Conservation (phyloP, 2,113 vertebrate genomes). For the Phoxinus phoxinus region DNA sequence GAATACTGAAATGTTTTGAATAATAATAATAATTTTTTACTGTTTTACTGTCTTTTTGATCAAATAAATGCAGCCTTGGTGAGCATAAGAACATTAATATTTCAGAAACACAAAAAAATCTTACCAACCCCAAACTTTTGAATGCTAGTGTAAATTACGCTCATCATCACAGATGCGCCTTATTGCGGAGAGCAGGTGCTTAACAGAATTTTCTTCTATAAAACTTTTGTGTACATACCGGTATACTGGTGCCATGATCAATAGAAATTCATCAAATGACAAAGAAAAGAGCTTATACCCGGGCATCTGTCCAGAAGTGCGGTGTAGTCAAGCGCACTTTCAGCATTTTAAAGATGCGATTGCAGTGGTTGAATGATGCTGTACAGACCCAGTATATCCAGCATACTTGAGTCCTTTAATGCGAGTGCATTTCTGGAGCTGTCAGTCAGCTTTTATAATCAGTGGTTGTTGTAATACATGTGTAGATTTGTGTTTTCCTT, state of each 20-base stretch:
- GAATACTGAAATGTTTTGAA: not conserved
- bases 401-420: not conserved
- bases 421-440: not conserved
- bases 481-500: conserved; percentile 75
- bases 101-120: not conserved
- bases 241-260: too few species aligned
- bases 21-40: not conserved
- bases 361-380: not conserved
- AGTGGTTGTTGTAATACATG: conserved; percentile 38
- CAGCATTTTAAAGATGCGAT: not conserved
- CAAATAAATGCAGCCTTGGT: not conserved
- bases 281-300: not conserved
- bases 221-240: not conserved
- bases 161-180: not conserved
- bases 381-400: not conserved
- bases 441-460: not conserved
- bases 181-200: not conserved
- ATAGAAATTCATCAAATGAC: not conserved
- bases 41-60: not conserved
- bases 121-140: not conserved
- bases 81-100: not conserved
- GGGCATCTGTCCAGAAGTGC: not conserved
- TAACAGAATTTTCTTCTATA: not conserved
- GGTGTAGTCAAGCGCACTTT: not conserved
- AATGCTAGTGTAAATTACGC: not conserved